Conservation (phyloP, 2,797 vertebrate genomes). For the Thamnophis elegans region DNA sequence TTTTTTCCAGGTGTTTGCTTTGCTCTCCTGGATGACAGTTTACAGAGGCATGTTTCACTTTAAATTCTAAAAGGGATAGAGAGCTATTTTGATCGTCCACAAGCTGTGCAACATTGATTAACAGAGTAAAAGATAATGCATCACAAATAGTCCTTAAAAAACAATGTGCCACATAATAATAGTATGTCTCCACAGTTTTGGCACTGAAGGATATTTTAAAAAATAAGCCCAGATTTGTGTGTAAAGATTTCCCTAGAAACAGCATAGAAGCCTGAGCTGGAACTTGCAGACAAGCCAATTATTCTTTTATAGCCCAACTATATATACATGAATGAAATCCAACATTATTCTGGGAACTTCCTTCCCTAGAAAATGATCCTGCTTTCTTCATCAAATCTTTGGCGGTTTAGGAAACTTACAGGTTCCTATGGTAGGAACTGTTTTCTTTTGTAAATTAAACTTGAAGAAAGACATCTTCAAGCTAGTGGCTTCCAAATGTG, state of each 20-base stretch:
- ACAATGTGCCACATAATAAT: slow-evolving; percentile 34
- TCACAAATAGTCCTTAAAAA: slow-evolving; percentile 58
- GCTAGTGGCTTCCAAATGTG: not conserved
- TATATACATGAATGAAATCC: slow-evolving; percentile 55
- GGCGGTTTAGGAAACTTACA: slow-evolving; percentile 30
- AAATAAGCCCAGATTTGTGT: slow-evolving; percentile 45
- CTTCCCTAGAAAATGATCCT: slow-evolving; percentile 53
- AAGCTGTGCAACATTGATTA: slow-evolving; percentile 42
- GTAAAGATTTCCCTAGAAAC: slow-evolving; percentile 58
- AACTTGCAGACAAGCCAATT: slow-evolving; percentile 57
- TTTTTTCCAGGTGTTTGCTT: slow-evolving; percentile 31
- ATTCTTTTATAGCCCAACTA: slow-evolving; percentile 49
- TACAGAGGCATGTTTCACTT: slow-evolving; percentile 2
- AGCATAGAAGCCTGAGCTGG: slow-evolving; percentile 49
- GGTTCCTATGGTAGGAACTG: not conserved
- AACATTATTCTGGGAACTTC: slow-evolving; percentile 58
- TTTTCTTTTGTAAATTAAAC: not conserved
- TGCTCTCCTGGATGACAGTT: not conserved
- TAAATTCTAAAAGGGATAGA: slow-evolving; percentile 10
- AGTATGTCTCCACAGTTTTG: slow-evolving; percentile 38
- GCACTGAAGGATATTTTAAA: slow-evolving; percentile 53
- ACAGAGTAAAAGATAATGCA: slow-evolving; percentile 28
- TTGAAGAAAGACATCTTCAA: not conserved
- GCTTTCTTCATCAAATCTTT: slow-evolving; percentile 44
- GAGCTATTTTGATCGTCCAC: slow-evolving; percentile 26